Percentiles rank a stretch among this genome's conserved stretches.
These are phyloP conservation scores for Brachyhypopomus gauderio DNA, from an alignment of 2,113 vertebrate species.

Conservation along the genomic window DNA sequence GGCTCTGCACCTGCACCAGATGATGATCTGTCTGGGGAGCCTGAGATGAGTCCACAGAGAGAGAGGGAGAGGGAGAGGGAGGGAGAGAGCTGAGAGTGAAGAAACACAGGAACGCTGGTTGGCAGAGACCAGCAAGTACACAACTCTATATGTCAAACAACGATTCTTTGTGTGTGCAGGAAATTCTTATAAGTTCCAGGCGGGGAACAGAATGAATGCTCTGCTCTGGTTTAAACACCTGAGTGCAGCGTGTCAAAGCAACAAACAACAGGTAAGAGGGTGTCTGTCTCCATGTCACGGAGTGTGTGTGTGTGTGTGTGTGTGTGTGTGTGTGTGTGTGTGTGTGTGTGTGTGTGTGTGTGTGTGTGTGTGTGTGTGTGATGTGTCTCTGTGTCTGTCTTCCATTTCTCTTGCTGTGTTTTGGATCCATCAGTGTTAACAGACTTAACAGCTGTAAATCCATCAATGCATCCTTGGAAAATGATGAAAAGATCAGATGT, in stretches of 20 bases:
- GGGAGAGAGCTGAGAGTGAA: background rate
- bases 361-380: background rate
- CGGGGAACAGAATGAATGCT: conserved; percentile 91
- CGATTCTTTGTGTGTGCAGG: conserved; percentile 71
- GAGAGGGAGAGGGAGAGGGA: no score
- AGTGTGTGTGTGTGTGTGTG: background rate
- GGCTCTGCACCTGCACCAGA: background rate
- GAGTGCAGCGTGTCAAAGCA: conserved; percentile 95
- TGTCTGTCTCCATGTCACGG: no score
- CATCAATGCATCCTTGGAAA: background rate
- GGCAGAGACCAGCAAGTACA: background rate
- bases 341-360: background rate
- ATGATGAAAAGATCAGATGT: no score
- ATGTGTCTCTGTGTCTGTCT: background rate
- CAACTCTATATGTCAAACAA: background rate
- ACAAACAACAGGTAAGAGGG: conserved; percentile 88
- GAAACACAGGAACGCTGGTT: background rate
- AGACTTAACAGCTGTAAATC: background rate
- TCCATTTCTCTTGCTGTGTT: background rate
- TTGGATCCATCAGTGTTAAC: background rate
- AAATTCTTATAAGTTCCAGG: conserved; percentile 98
- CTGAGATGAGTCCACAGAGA: background rate
- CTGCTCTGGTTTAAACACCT: conserved; percentile 98
- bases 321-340: background rate
- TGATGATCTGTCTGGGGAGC: background rate